Percentiles rank a stretch among this genome's conserved stretches.
Evolutionary conservation across 2,797 vertebrate genomes (phyloP).

Genomic region (Premnoplex brunnescens): DNA sequence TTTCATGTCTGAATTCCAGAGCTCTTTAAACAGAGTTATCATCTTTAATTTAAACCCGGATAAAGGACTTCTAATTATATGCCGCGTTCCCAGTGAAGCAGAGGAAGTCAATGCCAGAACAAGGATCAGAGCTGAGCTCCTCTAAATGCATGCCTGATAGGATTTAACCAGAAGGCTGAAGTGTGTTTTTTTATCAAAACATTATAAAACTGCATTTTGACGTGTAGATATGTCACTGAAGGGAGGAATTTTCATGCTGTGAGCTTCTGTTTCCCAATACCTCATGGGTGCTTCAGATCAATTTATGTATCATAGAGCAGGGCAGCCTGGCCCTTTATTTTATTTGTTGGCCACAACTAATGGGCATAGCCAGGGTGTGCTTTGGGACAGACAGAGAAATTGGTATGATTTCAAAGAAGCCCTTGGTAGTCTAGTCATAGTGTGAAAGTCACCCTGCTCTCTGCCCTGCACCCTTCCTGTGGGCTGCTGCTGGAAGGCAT

Average conservation of each 20-base stretch:
- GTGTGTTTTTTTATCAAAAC: neutral
- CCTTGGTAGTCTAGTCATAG: rapidly evolving
- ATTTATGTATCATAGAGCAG: rapidly evolving
- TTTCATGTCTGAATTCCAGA: neutral
- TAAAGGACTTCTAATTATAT: neutral
- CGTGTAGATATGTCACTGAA: neutral
- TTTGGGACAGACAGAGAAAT: neutral
- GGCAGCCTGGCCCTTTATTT: neutral
- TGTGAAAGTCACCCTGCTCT: neutral
- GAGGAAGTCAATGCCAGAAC: neutral
- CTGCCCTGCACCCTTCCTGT: neutral
- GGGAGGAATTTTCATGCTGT: neutral
- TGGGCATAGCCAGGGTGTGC: rapidly evolving
- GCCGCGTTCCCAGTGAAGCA: neutral
- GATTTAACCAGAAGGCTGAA: neutral
- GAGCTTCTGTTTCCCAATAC: neutral
- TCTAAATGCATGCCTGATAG: neutral
- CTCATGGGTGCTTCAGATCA: neutral
- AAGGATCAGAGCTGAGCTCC: neutral
- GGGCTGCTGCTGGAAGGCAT: neutral
- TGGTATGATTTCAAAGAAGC: neutral
- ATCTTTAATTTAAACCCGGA: neutral
- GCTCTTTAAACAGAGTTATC: neutral
- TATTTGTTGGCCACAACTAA: neutral
- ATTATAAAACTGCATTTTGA: neutral